phyloP scores from a whole-genome alignment of 2,888 invertebrate genomes.

The Phragmatobia fuliginosa region DNA sequence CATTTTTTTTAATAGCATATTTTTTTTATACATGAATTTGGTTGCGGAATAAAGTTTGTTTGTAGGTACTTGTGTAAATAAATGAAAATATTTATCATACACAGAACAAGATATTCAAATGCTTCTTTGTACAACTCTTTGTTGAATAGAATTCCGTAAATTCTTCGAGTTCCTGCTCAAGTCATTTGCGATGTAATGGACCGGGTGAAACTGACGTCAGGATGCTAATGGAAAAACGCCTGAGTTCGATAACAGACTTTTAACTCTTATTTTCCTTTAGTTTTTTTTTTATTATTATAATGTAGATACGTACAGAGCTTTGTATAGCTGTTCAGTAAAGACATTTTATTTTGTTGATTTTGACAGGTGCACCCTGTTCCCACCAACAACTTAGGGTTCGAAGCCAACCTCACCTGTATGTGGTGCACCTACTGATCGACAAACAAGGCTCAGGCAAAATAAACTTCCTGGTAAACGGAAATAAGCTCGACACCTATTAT shows the following conservation, averaged over 20 bases:
- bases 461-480: too few relatives aligned
- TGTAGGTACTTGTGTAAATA: too few relatives aligned
- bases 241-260: conserved; percentile 62
- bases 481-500: too few relatives aligned
- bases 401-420: too few relatives aligned
- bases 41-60: too few relatives aligned
- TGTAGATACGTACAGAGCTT: conserved; percentile 34
- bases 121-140: conserved; percentile 47
- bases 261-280: conserved; percentile 54
- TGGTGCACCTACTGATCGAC: too few relatives aligned
- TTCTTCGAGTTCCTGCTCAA: conserved; percentile 60
- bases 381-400: too few relatives aligned
- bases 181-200: conserved; percentile 74
- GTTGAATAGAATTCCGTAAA: conserved; percentile 61
- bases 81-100: conserved; percentile 61
- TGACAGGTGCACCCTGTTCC: too few relatives aligned
- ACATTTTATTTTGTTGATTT: not conserved
- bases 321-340: conserved; percentile 7
- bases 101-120: conserved; percentile 46
- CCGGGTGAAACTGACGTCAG: conserved; percentile 62
- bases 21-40: too few relatives aligned
- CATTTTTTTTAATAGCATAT: too few relatives aligned
- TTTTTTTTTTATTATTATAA: conserved; percentile 14
- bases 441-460: too few relatives aligned
- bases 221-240: conserved; percentile 72